phyloP scores from a whole-genome alignment of 2,888 invertebrate species.

The Gnatocerus cornutus region DNA sequence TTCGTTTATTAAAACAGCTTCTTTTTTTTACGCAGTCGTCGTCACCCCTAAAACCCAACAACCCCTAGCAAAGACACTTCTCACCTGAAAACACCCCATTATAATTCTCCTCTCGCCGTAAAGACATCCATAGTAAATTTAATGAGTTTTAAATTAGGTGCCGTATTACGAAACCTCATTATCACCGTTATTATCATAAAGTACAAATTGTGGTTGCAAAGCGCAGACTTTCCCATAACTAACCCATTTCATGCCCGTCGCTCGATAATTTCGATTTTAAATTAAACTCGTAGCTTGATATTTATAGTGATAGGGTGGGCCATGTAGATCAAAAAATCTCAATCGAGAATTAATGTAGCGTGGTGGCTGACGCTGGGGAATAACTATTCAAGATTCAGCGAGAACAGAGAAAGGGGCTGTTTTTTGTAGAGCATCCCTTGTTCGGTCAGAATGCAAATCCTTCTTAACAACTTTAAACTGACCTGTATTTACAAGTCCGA shows the following conservation, averaged over 20 bases:
- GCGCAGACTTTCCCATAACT: slow-evolving; percentile 4
- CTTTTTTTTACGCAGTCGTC: no score
- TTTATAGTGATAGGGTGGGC: slow-evolving; percentile 33
- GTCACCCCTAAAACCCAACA: background rate
- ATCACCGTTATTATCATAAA: slow-evolving; percentile 35
- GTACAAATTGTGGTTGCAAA: slow-evolving; percentile 21
- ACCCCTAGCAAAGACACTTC: background rate
- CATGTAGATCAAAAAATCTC: slow-evolving; percentile 29
- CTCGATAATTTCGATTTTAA: slow-evolving; percentile 8
- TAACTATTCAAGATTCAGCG: slow-evolving; percentile 19
- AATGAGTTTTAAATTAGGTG: slow-evolving; percentile 34
- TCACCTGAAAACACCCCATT: slow-evolving; percentile 5
- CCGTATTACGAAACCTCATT: slow-evolving; percentile 29
- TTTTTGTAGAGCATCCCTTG: slow-evolving; percentile 8
- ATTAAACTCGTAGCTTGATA: slow-evolving; percentile 11
- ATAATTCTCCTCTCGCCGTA: slow-evolving; percentile 4
- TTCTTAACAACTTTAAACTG: background rate
- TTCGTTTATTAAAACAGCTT: no score
- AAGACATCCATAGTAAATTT: slow-evolving; percentile 24
- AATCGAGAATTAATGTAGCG: slow-evolving; percentile 29
- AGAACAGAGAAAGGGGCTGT: slow-evolving; percentile 6
- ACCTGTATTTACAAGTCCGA: background rate
- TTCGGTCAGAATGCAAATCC: slow-evolving; percentile 9
- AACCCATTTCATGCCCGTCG: slow-evolving; percentile 8
- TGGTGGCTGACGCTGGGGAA: slow-evolving; percentile 14